Evolutionary conservation across 2,113 vertebrate genomes (phyloP).

Genomic region (Myiozetetes cayanensis): DNA sequence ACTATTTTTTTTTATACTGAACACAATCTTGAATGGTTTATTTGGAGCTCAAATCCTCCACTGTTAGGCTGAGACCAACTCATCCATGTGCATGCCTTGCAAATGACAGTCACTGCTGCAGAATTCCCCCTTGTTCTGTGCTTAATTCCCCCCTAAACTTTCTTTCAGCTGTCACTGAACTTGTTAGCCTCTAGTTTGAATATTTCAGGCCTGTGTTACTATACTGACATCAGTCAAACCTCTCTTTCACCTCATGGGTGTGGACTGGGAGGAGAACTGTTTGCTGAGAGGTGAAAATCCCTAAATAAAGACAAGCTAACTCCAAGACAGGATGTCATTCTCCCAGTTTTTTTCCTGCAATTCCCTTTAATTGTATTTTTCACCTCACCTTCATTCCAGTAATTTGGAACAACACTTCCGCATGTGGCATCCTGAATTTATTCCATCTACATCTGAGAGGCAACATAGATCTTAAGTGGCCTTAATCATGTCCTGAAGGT

Average conservation of each 20-base stretch:
- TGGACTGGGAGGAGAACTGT: background rate
- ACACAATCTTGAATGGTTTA: background rate
- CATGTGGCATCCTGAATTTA: background rate
- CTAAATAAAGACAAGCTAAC: background rate
- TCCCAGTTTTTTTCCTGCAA: background rate
- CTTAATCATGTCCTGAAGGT: background rate
- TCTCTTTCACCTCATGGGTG: background rate
- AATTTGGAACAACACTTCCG: background rate
- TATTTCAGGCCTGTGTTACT: background rate
- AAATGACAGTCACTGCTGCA: background rate
- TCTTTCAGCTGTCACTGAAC: background rate
- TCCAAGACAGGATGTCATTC: background rate
- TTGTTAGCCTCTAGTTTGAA: background rate
- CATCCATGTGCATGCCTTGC: background rate
- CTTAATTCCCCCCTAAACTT: background rate
- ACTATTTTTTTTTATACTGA: background rate
- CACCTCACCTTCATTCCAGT: background rate
- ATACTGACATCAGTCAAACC: background rate
- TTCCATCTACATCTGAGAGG: background rate
- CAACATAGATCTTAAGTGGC: background rate
- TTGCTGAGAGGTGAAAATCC: background rate
- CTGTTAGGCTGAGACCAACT: background rate
- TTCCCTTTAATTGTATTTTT: background rate
- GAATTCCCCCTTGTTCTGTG: background rate
- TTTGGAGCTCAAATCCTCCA: background rate